Base-by-base conservation (phyloP, 2,797 vertebrate genomes). In the Mallotus villosus region DNA sequence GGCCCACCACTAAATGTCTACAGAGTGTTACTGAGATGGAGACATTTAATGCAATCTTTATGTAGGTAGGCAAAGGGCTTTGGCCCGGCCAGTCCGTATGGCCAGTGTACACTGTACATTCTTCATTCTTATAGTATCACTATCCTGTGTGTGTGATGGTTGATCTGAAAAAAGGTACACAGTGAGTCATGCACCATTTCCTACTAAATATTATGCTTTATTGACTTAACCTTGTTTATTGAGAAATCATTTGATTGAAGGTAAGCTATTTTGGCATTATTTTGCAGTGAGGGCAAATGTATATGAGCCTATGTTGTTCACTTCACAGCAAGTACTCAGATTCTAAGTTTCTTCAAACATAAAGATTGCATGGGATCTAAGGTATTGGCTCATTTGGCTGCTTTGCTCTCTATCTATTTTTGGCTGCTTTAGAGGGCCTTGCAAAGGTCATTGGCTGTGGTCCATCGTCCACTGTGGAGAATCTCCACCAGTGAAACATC, bases 21-120 rank as follows among this genome's bases (percentile, higher is more conserved):
- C 65, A 63, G 73, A 80, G 74, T 65, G 65, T 65, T 37, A 67
- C 27, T n/a, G 29, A 21, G 37, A 67, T 69, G 61, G 71, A 86
- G 78, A 78, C 5, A 58, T 80, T 84, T 78, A 80, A 84, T 83
- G 73, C 68, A 4, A 63, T 78, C 37, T 37, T 37, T 37, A 63
- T 79, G 16, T 74, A 72, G 67, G 85, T 88, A 74, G 82, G 82
- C 60, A 76, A 71, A 75, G 73, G 67, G 70, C 64, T 17, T 59
- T 78, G 61, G 32, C 61, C 63, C 63, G 69, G 73, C 73, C 76
- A 62, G 29, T 81, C 69, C 65, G 58, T 68, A 16, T 2, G 75
- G 72, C 65, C 51, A 68, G 51, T 65, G 79, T 67, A 76, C 74
- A 68, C 34, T 75, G 29, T 68, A 74, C 68, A 55, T 76, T 72